Evolutionary conservation across 2,797 vertebrate species (phyloP).

Genomic region (Smutsia gigantea): DNA sequence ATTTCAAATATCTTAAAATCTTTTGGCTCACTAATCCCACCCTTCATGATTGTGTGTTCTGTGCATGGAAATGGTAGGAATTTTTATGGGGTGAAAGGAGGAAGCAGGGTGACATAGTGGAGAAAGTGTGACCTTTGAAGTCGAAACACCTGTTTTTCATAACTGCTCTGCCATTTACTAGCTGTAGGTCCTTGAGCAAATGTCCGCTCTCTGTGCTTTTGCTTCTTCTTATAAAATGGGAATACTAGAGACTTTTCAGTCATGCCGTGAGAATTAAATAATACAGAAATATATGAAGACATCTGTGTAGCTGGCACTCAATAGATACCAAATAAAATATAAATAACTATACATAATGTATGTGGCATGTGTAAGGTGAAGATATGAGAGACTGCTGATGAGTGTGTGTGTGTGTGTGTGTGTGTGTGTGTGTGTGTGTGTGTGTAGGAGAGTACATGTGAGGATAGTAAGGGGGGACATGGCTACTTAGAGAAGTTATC

Average conservation of each 20-base stretch:
- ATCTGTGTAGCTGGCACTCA: background rate
- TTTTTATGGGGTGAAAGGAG: background rate
- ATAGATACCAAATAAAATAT: background rate
- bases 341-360: background rate
- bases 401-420: background rate
- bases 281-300: background rate
- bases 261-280: background rate
- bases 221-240: conserved; percentile 22
- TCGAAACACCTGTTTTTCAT: background rate
- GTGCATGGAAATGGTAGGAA: background rate
- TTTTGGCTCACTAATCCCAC: background rate
- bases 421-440: no score
- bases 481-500: background rate
- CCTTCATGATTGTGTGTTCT: background rate
- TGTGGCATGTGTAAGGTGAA: background rate
- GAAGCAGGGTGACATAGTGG: background rate
- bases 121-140: background rate
- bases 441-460: background rate
- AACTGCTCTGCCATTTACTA: background rate
- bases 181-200: background rate
- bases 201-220: background rate
- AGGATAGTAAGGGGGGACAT: background rate
- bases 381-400: background rate
- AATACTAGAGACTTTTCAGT: background rate
- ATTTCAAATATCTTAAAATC: conserved; percentile 1